Evolutionary conservation across 1,140 invertebrate species (phyloP), one percentile per base, ranked within the genome.

Genomic region (Drosophila miranda): DNA sequence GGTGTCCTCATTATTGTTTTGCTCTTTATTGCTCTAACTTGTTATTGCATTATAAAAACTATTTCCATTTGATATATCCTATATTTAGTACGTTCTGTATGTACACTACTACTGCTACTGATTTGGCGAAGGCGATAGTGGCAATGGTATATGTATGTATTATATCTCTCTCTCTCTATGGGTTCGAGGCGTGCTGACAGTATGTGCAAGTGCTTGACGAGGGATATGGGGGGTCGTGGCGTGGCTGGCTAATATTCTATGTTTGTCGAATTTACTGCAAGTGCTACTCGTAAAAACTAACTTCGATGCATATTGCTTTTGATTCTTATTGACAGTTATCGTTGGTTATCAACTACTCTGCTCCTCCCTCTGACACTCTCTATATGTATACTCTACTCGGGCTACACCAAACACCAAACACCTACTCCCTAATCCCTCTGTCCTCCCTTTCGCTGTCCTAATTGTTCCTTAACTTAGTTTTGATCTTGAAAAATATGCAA

Each of bases 271-370:
- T 45, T 59, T 53, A 56, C 44, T 68, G 59, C 19, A 54, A 30
- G 30, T 23, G 60, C 66, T 54, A 80, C 80, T 54, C 68, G 60
- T 88, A 75, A 42, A 49, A 59, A 41, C 75, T 86, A 78, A 43
- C 44, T 87, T 87, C 82, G 82, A 88, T 87, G 82, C 83, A 87
- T 75, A 68, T 87, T 44, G 78, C 78, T 87, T 87, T 87, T 87
- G 82, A 87, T 87, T 77, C 56, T 75, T 73, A 77, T 87, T 87
- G 83, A 87, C 83, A 82, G 62, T 87, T 75, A 82, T 87, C 82
- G 82, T 87, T 87, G 82, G 82, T 82, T 87, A 87, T 78, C 49
- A 38, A 57, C 52, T 61, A 74, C 50, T 87, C 64, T 70, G 71
- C 70, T 75, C 49, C 51, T 58, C 75, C 69, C 56, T 63, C 71